Evolutionary conservation across 2,888 invertebrate genomes (phyloP).

Genomic region (Ormia ochracea): DNA sequence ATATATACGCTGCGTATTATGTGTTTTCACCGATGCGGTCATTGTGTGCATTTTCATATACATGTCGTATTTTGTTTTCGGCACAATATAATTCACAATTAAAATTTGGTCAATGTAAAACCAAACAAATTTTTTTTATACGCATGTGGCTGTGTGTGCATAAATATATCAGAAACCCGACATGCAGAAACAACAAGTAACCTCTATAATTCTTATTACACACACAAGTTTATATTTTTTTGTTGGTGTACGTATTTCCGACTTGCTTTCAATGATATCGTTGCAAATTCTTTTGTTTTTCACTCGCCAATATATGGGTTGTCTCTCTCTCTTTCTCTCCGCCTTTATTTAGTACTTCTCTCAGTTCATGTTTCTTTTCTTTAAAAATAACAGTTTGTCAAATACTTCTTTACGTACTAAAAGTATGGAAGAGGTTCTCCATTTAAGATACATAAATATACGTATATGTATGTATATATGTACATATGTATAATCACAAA

Average conservation of each 20-base stretch:
- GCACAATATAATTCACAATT: no score
- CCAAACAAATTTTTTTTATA: no score
- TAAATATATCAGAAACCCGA: constrained; percentile 1
- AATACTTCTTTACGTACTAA: background rate
- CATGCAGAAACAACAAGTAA: background rate
- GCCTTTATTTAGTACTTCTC: background rate
- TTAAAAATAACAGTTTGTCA: background rate
- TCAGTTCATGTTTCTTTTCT: background rate
- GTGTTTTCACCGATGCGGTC: no score
- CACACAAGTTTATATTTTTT: constrained; percentile 2
- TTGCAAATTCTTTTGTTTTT: constrained; percentile 42
- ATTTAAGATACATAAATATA: no score
- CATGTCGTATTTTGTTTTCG: no score
- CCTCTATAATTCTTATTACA: constrained; percentile 26
- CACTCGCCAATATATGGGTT: background rate
- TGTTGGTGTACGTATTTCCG: background rate
- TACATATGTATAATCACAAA: no score
- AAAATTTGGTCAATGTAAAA: no score
- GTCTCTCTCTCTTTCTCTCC: background rate
- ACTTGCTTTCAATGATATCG: constrained; percentile 37
- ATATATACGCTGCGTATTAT: no score
- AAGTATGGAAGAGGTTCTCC: background rate
- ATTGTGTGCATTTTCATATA: no score
- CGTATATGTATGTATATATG: no score
- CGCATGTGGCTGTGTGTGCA: no score